Conservation (phyloP, 2,888 invertebrate genomes). For the Cephus pulcher region DNA sequence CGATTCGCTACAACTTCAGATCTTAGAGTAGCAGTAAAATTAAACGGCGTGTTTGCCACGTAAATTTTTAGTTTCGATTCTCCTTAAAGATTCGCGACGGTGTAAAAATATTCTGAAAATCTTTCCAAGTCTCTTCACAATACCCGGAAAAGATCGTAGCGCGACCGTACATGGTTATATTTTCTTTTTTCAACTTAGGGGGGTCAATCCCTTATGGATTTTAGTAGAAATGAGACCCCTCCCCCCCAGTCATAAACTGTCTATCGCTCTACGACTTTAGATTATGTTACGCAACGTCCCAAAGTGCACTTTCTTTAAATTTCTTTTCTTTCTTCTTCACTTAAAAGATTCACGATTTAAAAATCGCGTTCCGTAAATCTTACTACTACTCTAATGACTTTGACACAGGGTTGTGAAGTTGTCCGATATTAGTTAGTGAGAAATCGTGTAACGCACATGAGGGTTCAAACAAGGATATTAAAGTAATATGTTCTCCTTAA, state of each 20-base stretch:
- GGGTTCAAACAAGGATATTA: constrained; percentile 14
- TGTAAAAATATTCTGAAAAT: constrained; percentile 30
- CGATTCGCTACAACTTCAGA: constrained; percentile 25
- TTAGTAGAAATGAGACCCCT: not conserved
- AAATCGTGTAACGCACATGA: constrained; percentile 12
- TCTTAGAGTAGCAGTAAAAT: constrained; percentile 37
- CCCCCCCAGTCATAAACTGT: not conserved
- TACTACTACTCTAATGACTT: constrained; percentile 31
- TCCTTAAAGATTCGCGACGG: constrained; percentile 11
- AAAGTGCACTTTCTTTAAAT: constrained; percentile 11
- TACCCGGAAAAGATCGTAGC: not conserved
- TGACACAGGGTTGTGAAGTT: constrained; percentile 21
- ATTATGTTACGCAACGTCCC: not conserved
- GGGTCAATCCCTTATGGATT: not conserved
- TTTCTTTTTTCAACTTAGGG: not conserved
- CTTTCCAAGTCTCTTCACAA: not conserved
- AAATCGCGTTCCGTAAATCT: constrained; percentile 15
- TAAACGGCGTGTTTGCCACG: constrained; percentile 7
- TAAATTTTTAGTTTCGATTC: not conserved
- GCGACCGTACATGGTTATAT: not conserved
- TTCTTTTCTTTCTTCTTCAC: not conserved
- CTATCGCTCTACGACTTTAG: not conserved
- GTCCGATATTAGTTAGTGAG: constrained; percentile 15
- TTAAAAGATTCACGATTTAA: constrained; percentile 1
- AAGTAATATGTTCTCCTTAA: constrained; percentile 18